phyloP scores from a whole-genome alignment of 1,140 invertebrate genomes.

The Solenopsis fugax region DNA sequence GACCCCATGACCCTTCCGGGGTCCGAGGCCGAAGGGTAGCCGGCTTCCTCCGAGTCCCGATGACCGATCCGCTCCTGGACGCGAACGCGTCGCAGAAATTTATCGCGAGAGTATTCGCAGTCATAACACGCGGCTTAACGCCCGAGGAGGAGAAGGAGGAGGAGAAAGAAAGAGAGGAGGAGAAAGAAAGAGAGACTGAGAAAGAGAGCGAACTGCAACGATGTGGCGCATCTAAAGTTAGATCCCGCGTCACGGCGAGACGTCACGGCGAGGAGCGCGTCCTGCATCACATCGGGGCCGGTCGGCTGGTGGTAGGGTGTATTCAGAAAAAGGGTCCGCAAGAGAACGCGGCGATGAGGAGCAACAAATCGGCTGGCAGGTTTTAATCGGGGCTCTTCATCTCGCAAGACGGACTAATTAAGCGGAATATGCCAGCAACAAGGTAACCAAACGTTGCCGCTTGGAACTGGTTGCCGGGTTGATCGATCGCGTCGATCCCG shows the following conservation, averaged over 20 bases:
- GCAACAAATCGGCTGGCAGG: conserved; percentile 65
- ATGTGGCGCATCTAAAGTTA: conserved; percentile 73
- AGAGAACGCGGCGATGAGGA: conserved; percentile 20
- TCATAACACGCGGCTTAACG: conserved; percentile 70
- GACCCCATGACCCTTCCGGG: conserved; percentile 18
- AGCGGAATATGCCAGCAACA: conserved; percentile 67
- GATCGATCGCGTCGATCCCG: conserved; percentile 64
- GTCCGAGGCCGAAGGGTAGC: background rate
- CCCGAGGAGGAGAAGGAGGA: too few species aligned
- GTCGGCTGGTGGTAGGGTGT: conserved; percentile 42
- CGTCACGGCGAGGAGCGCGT: conserved; percentile 22
- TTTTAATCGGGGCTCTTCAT: conserved; percentile 72
- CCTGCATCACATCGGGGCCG: conserved; percentile 16
- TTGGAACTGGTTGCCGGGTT: conserved; percentile 55
- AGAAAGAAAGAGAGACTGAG: conserved; percentile 23
- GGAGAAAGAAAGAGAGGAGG: conserved; percentile 8
- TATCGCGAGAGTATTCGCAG: conserved; percentile 74
- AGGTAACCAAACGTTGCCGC: conserved; percentile 69
- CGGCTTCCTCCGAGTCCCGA: background rate
- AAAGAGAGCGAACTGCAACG: conserved; percentile 29
- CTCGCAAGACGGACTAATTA: conserved; percentile 68
- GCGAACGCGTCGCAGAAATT: conserved; percentile 57
- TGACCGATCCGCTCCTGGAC: conserved; percentile 13
- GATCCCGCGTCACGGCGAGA: conserved; percentile 57
- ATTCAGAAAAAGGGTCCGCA: conserved; percentile 41